Conservation (phyloP, 2,113 vertebrate species). For the Mesocricetus auratus region DNA sequence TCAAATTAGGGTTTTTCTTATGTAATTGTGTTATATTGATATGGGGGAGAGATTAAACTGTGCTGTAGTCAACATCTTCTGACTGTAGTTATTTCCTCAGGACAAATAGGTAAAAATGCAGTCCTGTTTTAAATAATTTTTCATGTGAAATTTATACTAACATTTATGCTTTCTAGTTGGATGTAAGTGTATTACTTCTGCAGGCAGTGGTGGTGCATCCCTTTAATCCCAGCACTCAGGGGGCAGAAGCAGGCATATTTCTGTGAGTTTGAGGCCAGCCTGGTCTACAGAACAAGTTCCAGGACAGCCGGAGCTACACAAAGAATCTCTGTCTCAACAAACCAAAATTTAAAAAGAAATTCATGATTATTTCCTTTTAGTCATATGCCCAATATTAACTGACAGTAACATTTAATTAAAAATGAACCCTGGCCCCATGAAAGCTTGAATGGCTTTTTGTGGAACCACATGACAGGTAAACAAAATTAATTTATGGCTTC, state of each 20-base stretch:
- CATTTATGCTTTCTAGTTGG: not conserved
- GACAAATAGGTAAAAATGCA: slow-evolving; percentile 8
- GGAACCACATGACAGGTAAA: not conserved
- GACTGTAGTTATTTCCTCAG: slow-evolving; percentile 21
- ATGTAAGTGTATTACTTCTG: not conserved
- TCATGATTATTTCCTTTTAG: not conserved
- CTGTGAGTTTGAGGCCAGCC: too few species aligned
- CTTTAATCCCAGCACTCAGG: too few species aligned
- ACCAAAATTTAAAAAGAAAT: too few species aligned
- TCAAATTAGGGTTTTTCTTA: slow-evolving; percentile 19
- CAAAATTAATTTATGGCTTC: slow-evolving; percentile 20
- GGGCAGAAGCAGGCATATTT: too few species aligned
- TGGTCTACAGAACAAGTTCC: too few species aligned
- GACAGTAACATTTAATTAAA: not conserved
- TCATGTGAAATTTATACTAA: not conserved
- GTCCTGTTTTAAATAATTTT: slow-evolving; percentile 38
- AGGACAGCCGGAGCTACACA: too few species aligned
- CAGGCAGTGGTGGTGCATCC: too few species aligned
- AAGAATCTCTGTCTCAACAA: too few species aligned
- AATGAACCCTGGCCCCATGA: not conserved
- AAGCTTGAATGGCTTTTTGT: not conserved
- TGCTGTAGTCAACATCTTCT: not conserved
- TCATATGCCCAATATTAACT: not conserved
- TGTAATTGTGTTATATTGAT: too few species aligned
- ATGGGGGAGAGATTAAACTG: too few species aligned